Evolutionary conservation across 1,140 invertebrate species (phyloP).

Genomic region (Diabrotica undecimpunctata): DNA sequence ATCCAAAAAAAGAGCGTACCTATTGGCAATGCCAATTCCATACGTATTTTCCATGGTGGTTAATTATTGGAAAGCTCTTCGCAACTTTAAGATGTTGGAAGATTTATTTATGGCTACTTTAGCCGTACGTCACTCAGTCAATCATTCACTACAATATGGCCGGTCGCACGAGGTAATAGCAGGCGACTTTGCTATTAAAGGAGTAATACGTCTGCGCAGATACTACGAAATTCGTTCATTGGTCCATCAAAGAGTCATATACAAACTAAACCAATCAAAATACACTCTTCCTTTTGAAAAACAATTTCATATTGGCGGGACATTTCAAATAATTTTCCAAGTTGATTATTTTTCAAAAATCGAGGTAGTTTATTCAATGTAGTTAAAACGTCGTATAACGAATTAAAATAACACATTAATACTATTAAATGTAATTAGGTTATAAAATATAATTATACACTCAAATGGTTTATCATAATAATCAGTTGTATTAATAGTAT

Average conservation of each 20-base stretch:
- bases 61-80: constrained; percentile 39
- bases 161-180: constrained; percentile 29
- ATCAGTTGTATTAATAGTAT: too few species aligned
- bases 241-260: background rate
- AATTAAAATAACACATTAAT: too few species aligned
- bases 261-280: background rate
- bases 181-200: background rate
- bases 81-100: constrained; percentile 48
- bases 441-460: too few species aligned
- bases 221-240: background rate
- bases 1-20: constrained; percentile 85
- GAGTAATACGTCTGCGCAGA: background rate
- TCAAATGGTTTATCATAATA: too few species aligned
- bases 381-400: too few species aligned
- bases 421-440: too few species aligned
- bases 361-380: too few species aligned
- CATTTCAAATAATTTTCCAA: background rate
- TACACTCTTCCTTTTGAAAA: background rate
- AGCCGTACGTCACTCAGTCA: constrained; percentile 44
- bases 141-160: constrained; percentile 49
- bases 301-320: background rate
- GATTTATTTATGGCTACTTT: constrained; percentile 46
- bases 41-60: constrained; percentile 83
- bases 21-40: constrained; percentile 87
- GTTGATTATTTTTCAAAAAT: too few species aligned